Evolutionary conservation across 2,113 vertebrate genomes (phyloP).

Genomic region (Nesoenas mayeri): DNA sequence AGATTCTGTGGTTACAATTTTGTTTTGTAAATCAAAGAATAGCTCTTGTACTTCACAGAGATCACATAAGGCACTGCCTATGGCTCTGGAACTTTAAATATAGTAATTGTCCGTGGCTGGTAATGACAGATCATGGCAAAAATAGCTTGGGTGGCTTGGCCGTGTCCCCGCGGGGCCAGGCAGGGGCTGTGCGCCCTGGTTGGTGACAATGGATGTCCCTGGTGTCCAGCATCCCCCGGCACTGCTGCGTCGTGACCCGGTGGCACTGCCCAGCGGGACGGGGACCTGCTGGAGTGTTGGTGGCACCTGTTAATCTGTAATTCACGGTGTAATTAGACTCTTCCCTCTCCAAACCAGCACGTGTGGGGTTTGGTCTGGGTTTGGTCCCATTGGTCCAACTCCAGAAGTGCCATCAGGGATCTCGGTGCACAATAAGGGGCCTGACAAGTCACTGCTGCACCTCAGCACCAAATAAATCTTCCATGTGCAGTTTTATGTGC

Average conservation of each 20-base stretch:
- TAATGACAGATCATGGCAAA: constrained; percentile 69
- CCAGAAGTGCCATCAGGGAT: not conserved
- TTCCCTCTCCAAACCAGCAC: not conserved
- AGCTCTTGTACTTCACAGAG: not conserved
- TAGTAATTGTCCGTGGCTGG: constrained; percentile 48
- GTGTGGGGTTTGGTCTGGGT: not conserved
- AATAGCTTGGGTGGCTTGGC: constrained; percentile 63
- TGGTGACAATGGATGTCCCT: no score
- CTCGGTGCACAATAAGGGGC: rapidly evolving
- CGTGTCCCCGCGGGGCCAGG: not conserved
- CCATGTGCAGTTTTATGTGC: not conserved
- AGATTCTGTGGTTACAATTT: not conserved
- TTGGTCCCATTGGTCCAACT: not conserved
- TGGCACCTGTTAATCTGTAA: not conserved
- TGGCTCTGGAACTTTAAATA: constrained; percentile 57
- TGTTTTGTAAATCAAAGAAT: not conserved
- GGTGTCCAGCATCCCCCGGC: not conserved
- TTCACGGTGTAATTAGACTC: not conserved
- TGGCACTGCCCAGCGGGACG: not conserved
- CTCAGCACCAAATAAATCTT: not conserved
- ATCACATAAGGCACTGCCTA: not conserved
- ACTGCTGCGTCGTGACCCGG: no score
- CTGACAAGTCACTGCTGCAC: not conserved
- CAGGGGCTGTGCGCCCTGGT: no score
- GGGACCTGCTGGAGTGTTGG: not conserved